Percentiles rank a stretch among this genome's conserved stretches.
phyloP scores from a whole-genome alignment of 1,140 invertebrate species.

The Drosophila sp. region DNA sequence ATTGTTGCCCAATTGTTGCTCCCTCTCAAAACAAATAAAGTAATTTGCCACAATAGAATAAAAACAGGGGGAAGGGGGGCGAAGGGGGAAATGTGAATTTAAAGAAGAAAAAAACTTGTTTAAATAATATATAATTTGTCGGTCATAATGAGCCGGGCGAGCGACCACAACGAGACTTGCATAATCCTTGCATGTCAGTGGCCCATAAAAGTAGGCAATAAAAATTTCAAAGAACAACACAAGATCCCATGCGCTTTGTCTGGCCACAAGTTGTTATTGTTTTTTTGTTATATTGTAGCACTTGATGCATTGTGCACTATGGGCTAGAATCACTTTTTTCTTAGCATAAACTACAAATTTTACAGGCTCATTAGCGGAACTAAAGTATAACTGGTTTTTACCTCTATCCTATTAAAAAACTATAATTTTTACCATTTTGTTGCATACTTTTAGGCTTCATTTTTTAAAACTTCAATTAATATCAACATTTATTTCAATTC shows the following conservation, averaged over 20 bases:
- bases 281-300: neutral
- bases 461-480: too few species aligned
- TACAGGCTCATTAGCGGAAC: too few species aligned
- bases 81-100: neutral
- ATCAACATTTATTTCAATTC: too few species aligned
- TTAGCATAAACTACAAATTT: too few species aligned
- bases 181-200: conserved; percentile 57
- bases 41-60: conserved; percentile 26
- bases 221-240: conserved; percentile 59
- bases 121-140: conserved; percentile 71
- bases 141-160: conserved; percentile 49
- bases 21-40: conserved; percentile 33
- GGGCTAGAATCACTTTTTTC: too few species aligned
- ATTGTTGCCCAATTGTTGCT: neutral
- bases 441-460: too few species aligned
- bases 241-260: conserved; percentile 54
- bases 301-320: too few species aligned
- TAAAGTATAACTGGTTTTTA: too few species aligned
- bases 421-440: too few species aligned
- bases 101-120: conserved; percentile 17
- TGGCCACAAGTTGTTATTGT: conserved; percentile 22
- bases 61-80: conserved; percentile 13
- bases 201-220: conserved; percentile 69
- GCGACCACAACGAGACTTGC: conserved; percentile 34
- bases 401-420: too few species aligned